These are phyloP conservation scores for Mionectes macconnelli DNA, from an alignment of 2,113 vertebrate genomes.

Conservation along the genomic window DNA sequence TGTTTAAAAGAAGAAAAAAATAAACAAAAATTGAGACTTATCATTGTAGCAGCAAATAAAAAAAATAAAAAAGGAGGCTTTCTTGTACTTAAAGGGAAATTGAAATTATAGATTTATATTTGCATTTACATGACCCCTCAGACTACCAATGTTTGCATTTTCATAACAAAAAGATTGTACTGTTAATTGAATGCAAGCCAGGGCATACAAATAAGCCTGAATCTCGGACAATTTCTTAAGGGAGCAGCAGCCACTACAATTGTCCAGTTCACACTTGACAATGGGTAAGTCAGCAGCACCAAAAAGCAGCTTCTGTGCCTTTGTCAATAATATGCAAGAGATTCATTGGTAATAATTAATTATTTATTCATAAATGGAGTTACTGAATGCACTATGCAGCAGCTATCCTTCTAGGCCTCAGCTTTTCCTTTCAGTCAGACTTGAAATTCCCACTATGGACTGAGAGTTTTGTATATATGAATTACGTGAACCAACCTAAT, in stretches of 20 bases:
- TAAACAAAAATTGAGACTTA: neutral
- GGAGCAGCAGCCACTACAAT: constrained; percentile 6
- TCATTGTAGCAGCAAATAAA: neutral
- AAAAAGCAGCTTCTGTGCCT: neutral
- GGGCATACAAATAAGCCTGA: constrained; percentile 12
- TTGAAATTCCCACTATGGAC: neutral
- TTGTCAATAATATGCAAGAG: neutral
- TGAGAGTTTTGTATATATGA: neutral
- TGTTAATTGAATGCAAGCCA: constrained; percentile 39
- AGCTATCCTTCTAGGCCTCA: neutral
- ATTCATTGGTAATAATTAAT: neutral
- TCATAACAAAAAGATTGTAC: constrained; percentile 38
- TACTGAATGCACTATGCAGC: neutral
- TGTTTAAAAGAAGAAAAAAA: neutral
- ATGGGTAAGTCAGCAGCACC: neutral
- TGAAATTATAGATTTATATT: constrained; percentile 43
- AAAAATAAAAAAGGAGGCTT: neutral
- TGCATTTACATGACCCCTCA: constrained; percentile 53
- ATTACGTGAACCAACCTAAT: neutral
- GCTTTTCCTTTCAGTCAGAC: neutral
- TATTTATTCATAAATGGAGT: neutral
- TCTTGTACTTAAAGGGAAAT: constrained; percentile 17
- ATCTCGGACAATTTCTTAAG: constrained; percentile 35
- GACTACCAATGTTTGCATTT: constrained; percentile 26
- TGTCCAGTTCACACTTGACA: constrained; percentile 8